phyloP scores from a whole-genome alignment of 2,113 vertebrate genomes.

The Elanoides forficatus region DNA sequence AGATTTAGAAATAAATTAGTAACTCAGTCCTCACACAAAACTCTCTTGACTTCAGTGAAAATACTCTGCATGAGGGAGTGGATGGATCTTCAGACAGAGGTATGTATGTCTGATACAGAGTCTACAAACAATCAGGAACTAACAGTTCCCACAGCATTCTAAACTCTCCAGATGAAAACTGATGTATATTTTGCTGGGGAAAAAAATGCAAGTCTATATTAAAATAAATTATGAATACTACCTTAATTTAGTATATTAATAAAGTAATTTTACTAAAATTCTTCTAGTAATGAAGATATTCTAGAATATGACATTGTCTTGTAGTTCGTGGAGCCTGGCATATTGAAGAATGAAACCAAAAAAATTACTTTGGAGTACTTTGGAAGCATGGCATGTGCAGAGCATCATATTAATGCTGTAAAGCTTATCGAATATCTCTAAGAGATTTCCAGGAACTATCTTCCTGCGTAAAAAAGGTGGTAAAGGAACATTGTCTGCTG shows the following conservation, averaged over 20 bases:
- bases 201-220: neutral
- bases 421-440: neutral
- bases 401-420: neutral
- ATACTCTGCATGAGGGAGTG: neutral
- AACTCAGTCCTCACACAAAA: neutral
- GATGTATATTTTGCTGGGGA: neutral
- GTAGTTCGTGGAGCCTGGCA: neutral
- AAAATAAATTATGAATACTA: neutral
- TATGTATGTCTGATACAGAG: neutral
- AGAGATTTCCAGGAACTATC: neutral
- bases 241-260: neutral
- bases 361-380: neutral
- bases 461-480: neutral
- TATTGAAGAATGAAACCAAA: neutral
- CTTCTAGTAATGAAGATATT: neutral
- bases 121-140: neutral
- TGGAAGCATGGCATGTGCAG: neutral
- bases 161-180: neutral
- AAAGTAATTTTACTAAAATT: neutral
- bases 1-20: neutral
- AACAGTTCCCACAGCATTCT: neutral
- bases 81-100: neutral
- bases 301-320: neutral
- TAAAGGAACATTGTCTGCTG: constrained; percentile 5
- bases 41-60: neutral